Evolutionary conservation across 2,113 vertebrate species (phyloP), one percentile per base, ranked within the genome.

Genomic region (Maccullochella peelii): DNA sequence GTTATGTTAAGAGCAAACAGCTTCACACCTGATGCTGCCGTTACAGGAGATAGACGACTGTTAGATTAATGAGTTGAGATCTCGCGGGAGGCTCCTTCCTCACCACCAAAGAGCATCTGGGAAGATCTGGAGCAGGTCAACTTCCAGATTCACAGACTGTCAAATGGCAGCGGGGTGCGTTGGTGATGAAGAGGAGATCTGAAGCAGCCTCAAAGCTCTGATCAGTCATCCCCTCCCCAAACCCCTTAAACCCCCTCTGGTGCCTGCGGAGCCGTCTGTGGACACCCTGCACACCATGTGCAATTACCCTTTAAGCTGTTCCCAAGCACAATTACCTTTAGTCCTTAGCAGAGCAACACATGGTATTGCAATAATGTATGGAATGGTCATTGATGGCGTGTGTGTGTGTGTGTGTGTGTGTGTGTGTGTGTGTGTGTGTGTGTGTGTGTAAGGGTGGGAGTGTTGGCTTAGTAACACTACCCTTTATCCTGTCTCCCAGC

Each of bases 281-380:
- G 82, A 86, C 87, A 68, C 85, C 79, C 81, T 61, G 73, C 82
- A 79, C 89, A 88, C 82, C 83, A 86, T 23, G 70, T 74, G 30
- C 85, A 91, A 92, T 94, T 93, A 93, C 90, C 87, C 88, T 89
- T 86, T 88, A 92, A 92, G 89, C 92, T 93, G 84, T 83, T 91
- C 82, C 84, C 54, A 75, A 91, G 79, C 86, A 84, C 90, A 90
- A 88, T 90, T 91, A 92, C 85, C 84, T 79, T 86, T 8, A 7
- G 54, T 88, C 49, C 86, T 86, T 76, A 81, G 69, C 82, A 72
- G 80, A 78, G 83, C 85, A 87, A 91, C 89, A 92, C 83, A 90
- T 89, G 88, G 81, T 85, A 79, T 77, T 77, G 67, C 80, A 90
- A 88, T 90, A 91, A 92, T 68, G 87, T 82, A 74, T 55, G 75